These are phyloP conservation scores for Syngnathus floridae DNA, from an alignment of 2,113 vertebrate species.

Conservation along the genomic window DNA sequence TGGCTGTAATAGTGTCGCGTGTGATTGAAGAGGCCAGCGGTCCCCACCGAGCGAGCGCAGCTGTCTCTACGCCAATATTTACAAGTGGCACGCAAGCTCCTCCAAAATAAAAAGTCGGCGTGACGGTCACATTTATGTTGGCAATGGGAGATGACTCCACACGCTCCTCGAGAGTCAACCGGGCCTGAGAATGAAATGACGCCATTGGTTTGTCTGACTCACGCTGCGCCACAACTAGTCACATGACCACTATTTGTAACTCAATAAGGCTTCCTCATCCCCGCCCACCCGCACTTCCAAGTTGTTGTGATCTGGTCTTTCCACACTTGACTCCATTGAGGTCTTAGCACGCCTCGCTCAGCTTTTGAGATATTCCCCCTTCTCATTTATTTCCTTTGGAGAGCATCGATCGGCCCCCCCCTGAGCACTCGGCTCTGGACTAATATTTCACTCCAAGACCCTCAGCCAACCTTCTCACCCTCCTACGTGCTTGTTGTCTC, in stretches of 20 bases:
- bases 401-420: slow-evolving; percentile 2
- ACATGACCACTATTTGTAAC: not conserved
- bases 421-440: slow-evolving; percentile 1
- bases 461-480: too few relatives aligned
- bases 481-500: not conserved
- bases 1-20: not conserved
- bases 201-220: not conserved
- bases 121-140: not conserved
- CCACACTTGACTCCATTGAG: not conserved
- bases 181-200: not conserved
- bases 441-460: slow-evolving; percentile 1
- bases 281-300: not conserved
- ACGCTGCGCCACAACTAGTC: not conserved
- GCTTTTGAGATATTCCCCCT: not conserved
- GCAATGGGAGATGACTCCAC: not conserved
- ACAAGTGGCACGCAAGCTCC: not conserved
- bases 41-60: not conserved
- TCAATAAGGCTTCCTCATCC: not conserved
- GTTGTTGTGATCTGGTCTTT: not conserved
- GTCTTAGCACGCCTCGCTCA: not conserved
- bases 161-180: not conserved
- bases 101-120: not conserved
- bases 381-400: slow-evolving; percentile 9
- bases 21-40: not conserved
- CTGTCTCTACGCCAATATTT: not conserved